Evolutionary conservation across 2,797 vertebrate species (phyloP).

Genomic region (Ceryle rudis): DNA sequence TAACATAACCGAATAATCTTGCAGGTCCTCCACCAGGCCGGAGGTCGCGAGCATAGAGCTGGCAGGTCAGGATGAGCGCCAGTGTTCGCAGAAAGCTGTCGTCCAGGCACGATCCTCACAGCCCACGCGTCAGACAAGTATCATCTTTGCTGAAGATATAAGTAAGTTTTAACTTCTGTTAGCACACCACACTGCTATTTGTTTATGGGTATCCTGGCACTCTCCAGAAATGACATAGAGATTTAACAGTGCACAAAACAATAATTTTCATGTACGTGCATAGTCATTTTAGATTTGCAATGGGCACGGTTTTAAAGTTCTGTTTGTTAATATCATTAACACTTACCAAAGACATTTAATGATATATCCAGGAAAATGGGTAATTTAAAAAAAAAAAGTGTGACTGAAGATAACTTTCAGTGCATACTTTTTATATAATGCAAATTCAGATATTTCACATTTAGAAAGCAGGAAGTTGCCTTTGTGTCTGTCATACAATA

Average conservation of each 20-base stretch:
- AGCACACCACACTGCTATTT: not conserved
- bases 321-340: too few relatives aligned
- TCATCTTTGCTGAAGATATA: constrained; percentile 94
- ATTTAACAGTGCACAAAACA: fast-evolving
- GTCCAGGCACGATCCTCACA: constrained; percentile 92
- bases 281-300: not conserved
- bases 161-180: constrained; percentile 78
- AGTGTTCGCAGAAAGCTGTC: constrained; percentile 89
- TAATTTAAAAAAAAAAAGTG: not conserved
- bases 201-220: fast-evolving
- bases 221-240: not conserved
- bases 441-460: not conserved
- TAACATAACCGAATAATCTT: not conserved
- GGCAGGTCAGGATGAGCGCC: constrained; percentile 75
- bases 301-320: not conserved
- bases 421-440: not conserved
- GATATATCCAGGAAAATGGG: not conserved
- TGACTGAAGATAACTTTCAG: not conserved
- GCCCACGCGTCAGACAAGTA: constrained; percentile 87
- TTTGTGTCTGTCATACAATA: not conserved
- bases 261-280: fast-evolving
- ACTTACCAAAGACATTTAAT: too few relatives aligned
- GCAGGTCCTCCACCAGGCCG: constrained; percentile 92
- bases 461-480: not conserved
- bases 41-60: constrained; percentile 92